These are phyloP conservation scores for Onthophagus sagittarius DNA, from an alignment of 2,888 invertebrate genomes.

Conservation along the genomic window DNA sequence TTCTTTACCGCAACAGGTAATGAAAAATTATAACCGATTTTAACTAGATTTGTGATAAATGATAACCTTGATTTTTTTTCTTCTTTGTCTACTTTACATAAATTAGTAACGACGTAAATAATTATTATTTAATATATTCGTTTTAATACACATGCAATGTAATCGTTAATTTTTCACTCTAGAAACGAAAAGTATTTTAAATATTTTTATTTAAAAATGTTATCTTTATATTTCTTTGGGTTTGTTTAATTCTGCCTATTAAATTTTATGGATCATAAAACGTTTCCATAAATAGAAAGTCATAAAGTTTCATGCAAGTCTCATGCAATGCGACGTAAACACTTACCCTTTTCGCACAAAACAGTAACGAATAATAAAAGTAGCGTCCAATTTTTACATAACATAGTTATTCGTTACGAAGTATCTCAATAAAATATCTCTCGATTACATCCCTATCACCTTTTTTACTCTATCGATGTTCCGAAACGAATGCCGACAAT, in stretches of 20 bases:
- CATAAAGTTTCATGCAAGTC: constrained; percentile 14
- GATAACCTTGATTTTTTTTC: too few relatives aligned
- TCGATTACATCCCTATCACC: neutral
- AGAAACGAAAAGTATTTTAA: too few relatives aligned
- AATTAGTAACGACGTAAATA: neutral
- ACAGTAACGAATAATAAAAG: constrained; percentile 16
- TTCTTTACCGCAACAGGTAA: neutral
- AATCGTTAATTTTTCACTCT: neutral
- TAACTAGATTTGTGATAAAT: neutral
- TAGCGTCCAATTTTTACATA: constrained; percentile 20
- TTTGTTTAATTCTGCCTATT: too few relatives aligned
- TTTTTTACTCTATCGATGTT: neutral
- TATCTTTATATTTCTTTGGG: too few relatives aligned
- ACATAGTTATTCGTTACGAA: constrained; percentile 17
- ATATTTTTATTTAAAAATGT: too few relatives aligned
- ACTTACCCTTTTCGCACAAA: constrained; percentile 23
- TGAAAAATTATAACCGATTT: neutral
- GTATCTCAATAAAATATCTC: neutral
- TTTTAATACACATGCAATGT: neutral
- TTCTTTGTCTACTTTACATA: neutral
- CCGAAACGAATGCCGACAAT: neutral
- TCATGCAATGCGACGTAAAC: neutral
- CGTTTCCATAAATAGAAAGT: neutral
- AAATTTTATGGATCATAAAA: neutral
- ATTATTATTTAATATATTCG: too few relatives aligned